A percentile compares a stretch with the other conserved stretches of the same genome.
These are phyloP conservation scores for Spilarctia lutea DNA, from an alignment of 2,888 invertebrate species.

Conservation along the genomic window DNA sequence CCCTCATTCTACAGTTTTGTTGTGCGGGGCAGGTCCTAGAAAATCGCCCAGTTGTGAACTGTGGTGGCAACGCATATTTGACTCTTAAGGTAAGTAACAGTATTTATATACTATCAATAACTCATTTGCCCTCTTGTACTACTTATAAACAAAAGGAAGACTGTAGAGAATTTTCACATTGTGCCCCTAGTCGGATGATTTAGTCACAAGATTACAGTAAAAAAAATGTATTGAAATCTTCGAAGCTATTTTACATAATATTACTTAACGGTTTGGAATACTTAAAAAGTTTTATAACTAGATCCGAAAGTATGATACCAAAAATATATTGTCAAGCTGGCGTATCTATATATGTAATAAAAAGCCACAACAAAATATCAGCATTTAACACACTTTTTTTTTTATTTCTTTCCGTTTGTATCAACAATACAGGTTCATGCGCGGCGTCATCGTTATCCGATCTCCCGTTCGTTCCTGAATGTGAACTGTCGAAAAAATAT, in stretches of 20 bases:
- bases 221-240: background rate
- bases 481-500: slow-evolving; percentile 37
- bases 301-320: too few species aligned
- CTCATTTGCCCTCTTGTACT: too few species aligned
- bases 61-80: too few species aligned
- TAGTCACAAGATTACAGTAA: background rate
- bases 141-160: too few species aligned
- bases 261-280: background rate
- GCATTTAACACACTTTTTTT: background rate
- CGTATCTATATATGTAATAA: too few species aligned
- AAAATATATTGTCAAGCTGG: too few species aligned
- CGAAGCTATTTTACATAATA: background rate
- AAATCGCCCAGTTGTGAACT: too few species aligned
- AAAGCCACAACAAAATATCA: background rate
- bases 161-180: background rate
- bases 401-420: slow-evolving; percentile 23
- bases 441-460: slow-evolving; percentile 40
- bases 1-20: too few species aligned
- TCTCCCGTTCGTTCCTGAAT: slow-evolving; percentile 24
- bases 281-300: background rate
- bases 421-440: slow-evolving; percentile 31
- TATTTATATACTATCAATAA: too few species aligned
- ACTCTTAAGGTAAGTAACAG: too few species aligned
- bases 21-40: too few species aligned
- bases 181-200: background rate